Percentiles rank a stretch among this genome's conserved stretches.
These are phyloP conservation scores for Xyrauchen texanus DNA, from an alignment of 2,113 vertebrate species.

Conservation along the genomic window DNA sequence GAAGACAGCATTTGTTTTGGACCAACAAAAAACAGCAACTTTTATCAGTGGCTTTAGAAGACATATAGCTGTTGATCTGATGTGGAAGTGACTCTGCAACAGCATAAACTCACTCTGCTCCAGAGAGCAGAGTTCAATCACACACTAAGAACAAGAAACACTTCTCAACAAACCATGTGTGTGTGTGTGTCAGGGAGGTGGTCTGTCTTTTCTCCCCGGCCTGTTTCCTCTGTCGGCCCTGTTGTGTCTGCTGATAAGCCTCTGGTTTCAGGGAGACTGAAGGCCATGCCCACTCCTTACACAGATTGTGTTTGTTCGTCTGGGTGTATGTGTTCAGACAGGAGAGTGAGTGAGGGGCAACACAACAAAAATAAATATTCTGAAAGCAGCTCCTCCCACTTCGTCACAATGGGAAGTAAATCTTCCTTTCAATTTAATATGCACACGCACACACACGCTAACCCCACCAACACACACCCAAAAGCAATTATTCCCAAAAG, in stretches of 20 bases:
- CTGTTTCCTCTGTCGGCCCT: conserved; percentile 45
- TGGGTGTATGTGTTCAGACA: conserved; percentile 24
- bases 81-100: conserved; percentile 25
- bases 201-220: conserved; percentile 45
- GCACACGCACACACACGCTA: too few species aligned
- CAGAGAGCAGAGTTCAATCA: conserved; percentile 39
- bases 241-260: conserved; percentile 57
- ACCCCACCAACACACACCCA: conserved; percentile 4
- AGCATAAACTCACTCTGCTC: conserved; percentile 25
- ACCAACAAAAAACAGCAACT: background rate
- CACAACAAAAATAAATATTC: conserved; percentile 35
- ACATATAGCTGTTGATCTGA: conserved; percentile 20
- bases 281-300: conserved; percentile 28
- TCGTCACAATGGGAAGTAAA: background rate
- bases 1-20: background rate
- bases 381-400: conserved; percentile 3
- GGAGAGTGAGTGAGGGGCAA: conserved; percentile 1
- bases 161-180: background rate
- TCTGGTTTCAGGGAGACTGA: conserved; percentile 16
- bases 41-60: conserved; percentile 12
- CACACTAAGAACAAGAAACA: conserved; percentile 42
- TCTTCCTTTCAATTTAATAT: conserved; percentile 6
- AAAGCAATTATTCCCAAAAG: conserved; percentile 47
- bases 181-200: conserved; percentile 39
- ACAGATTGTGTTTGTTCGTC: conserved; percentile 29